These are phyloP conservation scores for Charaxes varanes DNA, from an alignment of 1,140 invertebrate genomes.

Conservation along the genomic window DNA sequence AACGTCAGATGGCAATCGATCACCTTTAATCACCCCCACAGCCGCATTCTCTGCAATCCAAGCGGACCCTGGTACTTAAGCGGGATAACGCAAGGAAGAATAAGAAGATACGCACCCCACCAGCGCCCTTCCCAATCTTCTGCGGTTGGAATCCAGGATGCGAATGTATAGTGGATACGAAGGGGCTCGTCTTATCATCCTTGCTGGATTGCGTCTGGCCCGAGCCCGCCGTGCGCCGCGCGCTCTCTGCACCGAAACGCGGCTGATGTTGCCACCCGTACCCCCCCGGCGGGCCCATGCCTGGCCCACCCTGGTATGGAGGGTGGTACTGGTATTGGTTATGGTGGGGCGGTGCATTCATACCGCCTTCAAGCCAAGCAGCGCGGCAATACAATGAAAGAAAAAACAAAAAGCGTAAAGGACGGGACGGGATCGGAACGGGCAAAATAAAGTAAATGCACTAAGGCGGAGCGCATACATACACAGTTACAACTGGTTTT, in stretches of 20 bases:
- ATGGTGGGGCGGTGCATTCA: conserved; percentile 72
- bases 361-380: conserved; percentile 73
- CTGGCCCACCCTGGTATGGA: conserved; percentile 53
- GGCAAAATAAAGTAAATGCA: conserved; percentile 63
- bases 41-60: too few relatives aligned
- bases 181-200: conserved; percentile 84
- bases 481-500: conserved; percentile 1
- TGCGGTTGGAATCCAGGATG: conserved; percentile 95
- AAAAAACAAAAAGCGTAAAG: conserved; percentile 70
- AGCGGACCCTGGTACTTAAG: too few relatives aligned
- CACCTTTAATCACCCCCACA: too few relatives aligned
- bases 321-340: conserved; percentile 68
- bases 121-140: conserved; percentile 90
- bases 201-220: conserved; percentile 67
- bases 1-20: too few relatives aligned
- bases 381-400: conserved; percentile 71
- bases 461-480: conserved; percentile 22
- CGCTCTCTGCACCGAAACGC: conserved; percentile 70
- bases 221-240: conserved; percentile 53
- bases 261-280: conserved; percentile 50
- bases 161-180: conserved; percentile 90
- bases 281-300: conserved; percentile 36
- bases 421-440: conserved; percentile 47
- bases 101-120: conserved; percentile 74
- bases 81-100: too few relatives aligned